Evolutionary conservation across 2,888 invertebrate genomes (phyloP), one percentile per base, ranked within the genome.

Genomic region (Caenorhabditis angaria): DNA sequence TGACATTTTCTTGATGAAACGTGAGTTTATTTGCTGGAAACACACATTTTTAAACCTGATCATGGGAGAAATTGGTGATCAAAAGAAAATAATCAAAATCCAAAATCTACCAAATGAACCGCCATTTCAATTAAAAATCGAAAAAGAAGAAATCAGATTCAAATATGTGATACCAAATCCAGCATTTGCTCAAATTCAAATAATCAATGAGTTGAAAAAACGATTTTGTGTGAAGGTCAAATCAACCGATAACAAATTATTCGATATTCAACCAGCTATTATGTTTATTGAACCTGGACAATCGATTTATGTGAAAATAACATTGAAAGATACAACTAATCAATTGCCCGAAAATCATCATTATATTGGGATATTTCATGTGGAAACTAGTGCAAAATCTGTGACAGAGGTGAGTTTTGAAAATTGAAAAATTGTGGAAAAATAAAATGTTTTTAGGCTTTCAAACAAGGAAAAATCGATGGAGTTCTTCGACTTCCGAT

Each of bases 351-450:
- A 51, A 22, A 51, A 51, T 51, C 8, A 10, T 10, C 51, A 51
- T 51, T 51, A 51, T 25, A 25, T 51, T 22, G 51, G 51, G 14
- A 18, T 51, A n/a, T 51, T 20, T 25, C 51, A 51, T 25, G 24
- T 51, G 5, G 51, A 22, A 25, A 25, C 51, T 5, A 22, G 10
- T 22, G 25, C 20, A 20, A 25, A 22, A 25, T 5, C 22, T 2
- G 10, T 10, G 2, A 51, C 3, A 51, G 51, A 51, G 22, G 51
- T 51, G 22, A 25, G 51, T 51, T 22, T 51, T 51, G n/a, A 25
- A 25, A 22, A 25, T 6, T 8, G 6, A 5, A 48, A 6, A 6
- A 20, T 48, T 22, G 5, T 48, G 5, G 48, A 25, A 22, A 51
- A 22, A 51, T 14, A 41, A 14, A 41, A 12, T 8, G 14, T 10